Conservation (phyloP, 2,888 invertebrate genomes). For the Drosophila tripunctata region DNA sequence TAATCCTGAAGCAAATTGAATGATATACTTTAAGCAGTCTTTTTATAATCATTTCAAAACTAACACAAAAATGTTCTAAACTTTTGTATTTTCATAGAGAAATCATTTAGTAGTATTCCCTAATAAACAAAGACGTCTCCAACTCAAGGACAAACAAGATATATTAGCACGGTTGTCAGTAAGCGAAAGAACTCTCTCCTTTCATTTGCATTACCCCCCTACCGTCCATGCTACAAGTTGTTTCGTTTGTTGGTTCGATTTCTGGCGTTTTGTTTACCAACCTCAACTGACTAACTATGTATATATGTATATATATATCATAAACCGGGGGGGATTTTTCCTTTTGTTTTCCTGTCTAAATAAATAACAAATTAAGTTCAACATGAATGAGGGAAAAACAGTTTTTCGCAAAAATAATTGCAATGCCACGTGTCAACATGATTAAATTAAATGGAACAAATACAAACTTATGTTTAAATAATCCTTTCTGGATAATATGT, state of each 20-base stretch:
- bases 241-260: slow-evolving; percentile 69
- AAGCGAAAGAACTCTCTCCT: neutral
- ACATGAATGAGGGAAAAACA: slow-evolving; percentile 48
- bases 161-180: neutral
- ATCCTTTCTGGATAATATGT: neutral
- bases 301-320: too few relatives aligned
- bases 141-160: slow-evolving; percentile 17
- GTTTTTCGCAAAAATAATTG: slow-evolving; percentile 26
- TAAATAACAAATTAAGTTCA: slow-evolving; percentile 61
- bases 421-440: slow-evolving; percentile 17
- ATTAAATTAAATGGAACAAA: slow-evolving; percentile 19
- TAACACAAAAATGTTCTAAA: too few relatives aligned
- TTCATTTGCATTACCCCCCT: neutral
- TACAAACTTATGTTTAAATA: neutral
- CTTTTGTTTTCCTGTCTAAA: slow-evolving; percentile 16
- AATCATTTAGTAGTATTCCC: neutral
- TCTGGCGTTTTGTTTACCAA: slow-evolving; percentile 40
- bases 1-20: too few relatives aligned
- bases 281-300: slow-evolving; percentile 5
- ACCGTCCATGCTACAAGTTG: slow-evolving; percentile 18
- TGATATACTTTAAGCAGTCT: neutral
- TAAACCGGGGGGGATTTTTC: neutral
- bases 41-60: neutral
- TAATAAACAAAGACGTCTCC: neutral
- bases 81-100: neutral